Evolutionary conservation across 1,140 invertebrate species (phyloP).

Genomic region (Augochlora pura): DNA sequence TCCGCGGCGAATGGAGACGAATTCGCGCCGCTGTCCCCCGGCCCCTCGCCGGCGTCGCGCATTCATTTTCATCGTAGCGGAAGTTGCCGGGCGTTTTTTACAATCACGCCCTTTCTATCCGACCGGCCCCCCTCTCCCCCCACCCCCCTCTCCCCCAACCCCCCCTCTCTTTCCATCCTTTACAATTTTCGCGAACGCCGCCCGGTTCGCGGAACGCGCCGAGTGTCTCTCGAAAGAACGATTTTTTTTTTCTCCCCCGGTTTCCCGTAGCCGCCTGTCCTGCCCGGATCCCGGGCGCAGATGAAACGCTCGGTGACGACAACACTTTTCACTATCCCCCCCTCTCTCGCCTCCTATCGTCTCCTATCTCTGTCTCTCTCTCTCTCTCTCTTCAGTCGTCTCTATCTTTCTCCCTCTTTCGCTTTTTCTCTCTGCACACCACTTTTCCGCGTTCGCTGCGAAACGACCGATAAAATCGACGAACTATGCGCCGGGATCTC

Average conservation of each 20-base stretch:
- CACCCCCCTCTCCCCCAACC: no score
- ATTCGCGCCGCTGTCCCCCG: background rate
- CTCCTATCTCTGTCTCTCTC: no score
- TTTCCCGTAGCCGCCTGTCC: background rate
- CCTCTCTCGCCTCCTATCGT: background rate
- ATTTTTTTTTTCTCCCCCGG: constrained; percentile 7
- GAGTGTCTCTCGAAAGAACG: constrained; percentile 28
- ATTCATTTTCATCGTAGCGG: constrained; percentile 54
- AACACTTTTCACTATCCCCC: background rate
- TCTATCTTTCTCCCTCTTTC: no score
- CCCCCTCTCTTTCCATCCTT: constrained; percentile 34
- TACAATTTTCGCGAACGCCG: constrained; percentile 12
- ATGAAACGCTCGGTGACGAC: background rate
- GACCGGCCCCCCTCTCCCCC: no score
- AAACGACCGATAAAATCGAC: background rate
- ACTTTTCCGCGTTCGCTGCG: no score
- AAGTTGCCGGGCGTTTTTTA: constrained; percentile 55
- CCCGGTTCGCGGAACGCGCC: background rate
- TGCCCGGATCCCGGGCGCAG: background rate
- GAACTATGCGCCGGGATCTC: background rate
- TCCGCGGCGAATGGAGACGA: constrained; percentile 27
- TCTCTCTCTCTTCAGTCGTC: no score
- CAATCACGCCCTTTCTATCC: constrained; percentile 45
- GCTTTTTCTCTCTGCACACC: no score
- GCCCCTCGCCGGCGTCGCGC: background rate